A percentile compares a stretch with the other conserved stretches of the same genome.
These are phyloP conservation scores for Phania funesta DNA, from an alignment of 2,888 invertebrate genomes.

Conservation along the genomic window DNA sequence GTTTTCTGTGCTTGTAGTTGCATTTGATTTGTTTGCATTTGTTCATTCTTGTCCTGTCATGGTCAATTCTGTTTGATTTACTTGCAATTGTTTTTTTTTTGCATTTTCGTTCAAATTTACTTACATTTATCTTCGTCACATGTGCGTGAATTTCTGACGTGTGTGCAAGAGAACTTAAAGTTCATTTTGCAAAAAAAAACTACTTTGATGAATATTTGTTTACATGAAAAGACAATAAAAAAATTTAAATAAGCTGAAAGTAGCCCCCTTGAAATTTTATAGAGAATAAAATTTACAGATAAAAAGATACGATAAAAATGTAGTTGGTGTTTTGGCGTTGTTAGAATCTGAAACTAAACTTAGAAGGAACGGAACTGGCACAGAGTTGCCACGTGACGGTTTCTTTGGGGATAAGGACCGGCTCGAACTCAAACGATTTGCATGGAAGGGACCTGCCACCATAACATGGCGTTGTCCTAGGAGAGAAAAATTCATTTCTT, in stretches of 20 bases:
- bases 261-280: not conserved
- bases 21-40: conserved; percentile 41
- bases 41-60: conserved; percentile 45
- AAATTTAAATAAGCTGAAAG: no score
- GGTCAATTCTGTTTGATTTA: conserved; percentile 42
- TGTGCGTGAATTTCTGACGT: conserved; percentile 29
- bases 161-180: not conserved
- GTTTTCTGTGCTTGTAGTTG: conserved; percentile 2
- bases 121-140: conserved; percentile 39
- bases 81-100: conserved; percentile 7
- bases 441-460: no score
- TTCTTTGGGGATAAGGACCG: no score
- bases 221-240: not conserved
- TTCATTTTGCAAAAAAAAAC: not conserved
- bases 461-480: no score
- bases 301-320: no score
- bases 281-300: no score
- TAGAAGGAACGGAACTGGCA: no score
- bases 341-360: no score
- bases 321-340: no score
- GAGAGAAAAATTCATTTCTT: no score
- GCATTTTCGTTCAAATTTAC: conserved; percentile 20
- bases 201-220: not conserved
- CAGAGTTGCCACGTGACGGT: no score
- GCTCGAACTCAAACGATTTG: no score